Evolutionary conservation across 2,888 invertebrate genomes (phyloP).

Genomic region (Choristoneura rosaceana): DNA sequence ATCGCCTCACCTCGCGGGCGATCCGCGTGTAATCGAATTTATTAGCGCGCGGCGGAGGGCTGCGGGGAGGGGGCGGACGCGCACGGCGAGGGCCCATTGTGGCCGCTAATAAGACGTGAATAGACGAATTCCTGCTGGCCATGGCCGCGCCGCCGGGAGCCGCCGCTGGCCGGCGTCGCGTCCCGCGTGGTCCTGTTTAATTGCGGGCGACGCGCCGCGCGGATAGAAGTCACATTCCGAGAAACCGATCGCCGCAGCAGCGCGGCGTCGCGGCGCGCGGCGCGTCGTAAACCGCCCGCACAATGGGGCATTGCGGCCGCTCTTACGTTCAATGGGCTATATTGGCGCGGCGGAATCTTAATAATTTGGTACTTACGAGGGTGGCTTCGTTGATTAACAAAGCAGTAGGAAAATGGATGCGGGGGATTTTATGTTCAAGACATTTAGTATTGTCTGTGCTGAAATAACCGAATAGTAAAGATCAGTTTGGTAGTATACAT

Average conservation of each 20-base stretch:
- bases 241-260: neutral
- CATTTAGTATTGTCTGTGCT: neutral
- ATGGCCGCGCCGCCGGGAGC: neutral
- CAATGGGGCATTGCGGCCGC: slow-evolving; percentile 21
- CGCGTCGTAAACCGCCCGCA: slow-evolving; percentile 13
- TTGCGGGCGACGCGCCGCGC: too few species aligned
- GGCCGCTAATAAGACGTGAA: slow-evolving; percentile 45
- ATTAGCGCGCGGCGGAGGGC: slow-evolving; percentile 49
- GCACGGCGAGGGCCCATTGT: slow-evolving; percentile 48
- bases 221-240: neutral
- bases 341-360: slow-evolving; percentile 1
- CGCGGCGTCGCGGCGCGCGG: neutral
- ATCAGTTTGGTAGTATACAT: too few species aligned
- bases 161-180: too few species aligned
- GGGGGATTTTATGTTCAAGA: neutral
- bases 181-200: too few species aligned
- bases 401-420: neutral
- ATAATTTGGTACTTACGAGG: neutral
- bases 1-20: slow-evolving; percentile 1
- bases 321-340: neutral
- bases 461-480: neutral
- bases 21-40: slow-evolving; percentile 59
- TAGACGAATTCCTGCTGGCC: slow-evolving; percentile 46
- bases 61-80: neutral
- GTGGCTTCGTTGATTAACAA: neutral